Percentiles rank a stretch among this genome's conserved stretches.
These are phyloP conservation scores for Wasmannia auropunctata DNA, from an alignment of 1,140 invertebrate genomes.

Conservation along the genomic window DNA sequence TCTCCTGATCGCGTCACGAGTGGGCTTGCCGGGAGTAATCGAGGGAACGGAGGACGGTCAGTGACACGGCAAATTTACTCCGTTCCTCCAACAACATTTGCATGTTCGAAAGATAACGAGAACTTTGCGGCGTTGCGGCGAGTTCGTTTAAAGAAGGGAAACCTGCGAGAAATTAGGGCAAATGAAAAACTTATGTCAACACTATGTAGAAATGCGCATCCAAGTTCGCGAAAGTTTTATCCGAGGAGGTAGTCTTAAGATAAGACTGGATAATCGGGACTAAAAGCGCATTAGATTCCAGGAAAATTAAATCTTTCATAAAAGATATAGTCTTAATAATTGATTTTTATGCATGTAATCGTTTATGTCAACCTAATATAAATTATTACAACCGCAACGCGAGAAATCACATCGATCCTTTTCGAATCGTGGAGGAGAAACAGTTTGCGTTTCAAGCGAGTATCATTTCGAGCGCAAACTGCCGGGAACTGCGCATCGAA, in stretches of 20 bases:
- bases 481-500: neutral
- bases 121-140: conserved; percentile 7
- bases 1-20: conserved; percentile 45
- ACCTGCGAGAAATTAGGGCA: conserved; percentile 11
- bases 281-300: neutral
- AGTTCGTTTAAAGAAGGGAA: conserved; percentile 14
- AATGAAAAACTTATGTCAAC: neutral
- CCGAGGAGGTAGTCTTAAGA: neutral
- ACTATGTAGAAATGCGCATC: conserved; percentile 8
- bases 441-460: neutral
- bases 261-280: neutral
- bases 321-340: neutral
- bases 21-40: conserved; percentile 14
- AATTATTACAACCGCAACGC: neutral
- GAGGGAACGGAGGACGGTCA: conserved; percentile 4
- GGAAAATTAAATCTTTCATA: neutral
- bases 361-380: neutral
- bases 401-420: neutral
- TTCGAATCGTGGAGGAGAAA: neutral
- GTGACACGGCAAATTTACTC: conserved; percentile 57
- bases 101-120: neutral
- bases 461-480: neutral
- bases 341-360: neutral
- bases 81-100: neutral
- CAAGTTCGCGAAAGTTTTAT: neutral